Evolutionary conservation across 2,888 invertebrate species (phyloP).

Genomic region (Drosophila recens): DNA sequence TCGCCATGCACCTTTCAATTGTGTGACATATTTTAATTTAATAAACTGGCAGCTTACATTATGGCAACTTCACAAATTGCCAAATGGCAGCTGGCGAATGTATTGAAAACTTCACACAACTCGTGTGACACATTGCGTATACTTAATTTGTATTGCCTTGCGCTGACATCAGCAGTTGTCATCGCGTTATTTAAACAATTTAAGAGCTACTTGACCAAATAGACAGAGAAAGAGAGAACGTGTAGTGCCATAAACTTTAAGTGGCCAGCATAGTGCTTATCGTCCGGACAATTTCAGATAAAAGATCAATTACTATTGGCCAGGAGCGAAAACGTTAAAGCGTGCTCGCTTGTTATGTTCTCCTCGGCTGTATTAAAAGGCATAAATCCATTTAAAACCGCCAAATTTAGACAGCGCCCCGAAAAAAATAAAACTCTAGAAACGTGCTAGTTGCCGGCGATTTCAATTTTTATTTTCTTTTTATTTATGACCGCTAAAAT

Average conservation of each 20-base stretch:
- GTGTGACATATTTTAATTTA: slow-evolving; percentile 68
- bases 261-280: slow-evolving; percentile 43
- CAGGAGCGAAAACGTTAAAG: slow-evolving; percentile 20
- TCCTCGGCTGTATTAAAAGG: slow-evolving; percentile 18
- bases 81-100: slow-evolving; percentile 25
- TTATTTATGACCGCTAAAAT: slow-evolving; percentile 62
- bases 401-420: slow-evolving; percentile 53
- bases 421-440: slow-evolving; percentile 34
- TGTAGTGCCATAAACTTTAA: slow-evolving; percentile 41
- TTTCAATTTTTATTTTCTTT: slow-evolving; percentile 62
- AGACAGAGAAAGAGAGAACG: background rate
- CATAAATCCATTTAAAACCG: slow-evolving; percentile 65
- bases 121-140: slow-evolving; percentile 38
- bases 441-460: slow-evolving; percentile 48
- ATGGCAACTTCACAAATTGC: slow-evolving; percentile 38
- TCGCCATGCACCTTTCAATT: slow-evolving; percentile 52
- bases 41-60: slow-evolving; percentile 52
- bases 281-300: slow-evolving; percentile 34
- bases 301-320: slow-evolving; percentile 63
- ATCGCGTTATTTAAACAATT: slow-evolving; percentile 13
- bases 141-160: slow-evolving; percentile 26
- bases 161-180: slow-evolving; percentile 44
- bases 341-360: slow-evolving; percentile 18
- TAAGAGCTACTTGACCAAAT: slow-evolving; percentile 10
- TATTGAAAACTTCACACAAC: slow-evolving; percentile 24